These are phyloP conservation scores for Thinocorus orbignyianus DNA, from an alignment of 2,113 vertebrate genomes.

Conservation along the genomic window DNA sequence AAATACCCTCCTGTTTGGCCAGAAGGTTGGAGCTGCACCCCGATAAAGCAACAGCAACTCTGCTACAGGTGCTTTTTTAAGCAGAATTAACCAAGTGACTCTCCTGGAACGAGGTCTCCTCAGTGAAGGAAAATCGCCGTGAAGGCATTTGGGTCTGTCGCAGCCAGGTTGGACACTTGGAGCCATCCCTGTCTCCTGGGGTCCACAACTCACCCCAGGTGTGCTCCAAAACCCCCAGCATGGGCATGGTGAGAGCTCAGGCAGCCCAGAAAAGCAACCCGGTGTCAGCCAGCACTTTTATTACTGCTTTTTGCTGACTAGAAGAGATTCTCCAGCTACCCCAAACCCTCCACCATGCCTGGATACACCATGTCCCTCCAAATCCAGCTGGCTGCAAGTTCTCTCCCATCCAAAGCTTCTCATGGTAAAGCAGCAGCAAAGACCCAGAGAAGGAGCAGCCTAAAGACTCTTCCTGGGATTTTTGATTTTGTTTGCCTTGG, in stretches of 20 bases:
- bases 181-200: fast-evolving
- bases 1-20: background rate
- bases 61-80: background rate
- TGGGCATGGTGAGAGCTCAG: background rate
- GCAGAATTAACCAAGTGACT: background rate
- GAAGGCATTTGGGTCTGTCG: background rate
- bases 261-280: background rate
- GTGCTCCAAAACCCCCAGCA: background rate
- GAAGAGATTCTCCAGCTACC: background rate
- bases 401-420: background rate
- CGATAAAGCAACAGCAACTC: background rate
- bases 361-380: fast-evolving
- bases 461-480: background rate
- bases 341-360: fast-evolving
- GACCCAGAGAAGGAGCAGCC: background rate
- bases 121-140: background rate
- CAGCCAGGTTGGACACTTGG: background rate
- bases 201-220: background rate
- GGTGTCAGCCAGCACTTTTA: background rate
- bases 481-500: background rate
- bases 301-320: background rate
- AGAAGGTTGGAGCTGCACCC: background rate
- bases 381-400: background rate
- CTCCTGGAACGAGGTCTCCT: background rate
- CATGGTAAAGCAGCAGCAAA: background rate